Evolutionary conservation across 1,140 invertebrate species (phyloP).

Genomic region (Fopius arisanus): DNA sequence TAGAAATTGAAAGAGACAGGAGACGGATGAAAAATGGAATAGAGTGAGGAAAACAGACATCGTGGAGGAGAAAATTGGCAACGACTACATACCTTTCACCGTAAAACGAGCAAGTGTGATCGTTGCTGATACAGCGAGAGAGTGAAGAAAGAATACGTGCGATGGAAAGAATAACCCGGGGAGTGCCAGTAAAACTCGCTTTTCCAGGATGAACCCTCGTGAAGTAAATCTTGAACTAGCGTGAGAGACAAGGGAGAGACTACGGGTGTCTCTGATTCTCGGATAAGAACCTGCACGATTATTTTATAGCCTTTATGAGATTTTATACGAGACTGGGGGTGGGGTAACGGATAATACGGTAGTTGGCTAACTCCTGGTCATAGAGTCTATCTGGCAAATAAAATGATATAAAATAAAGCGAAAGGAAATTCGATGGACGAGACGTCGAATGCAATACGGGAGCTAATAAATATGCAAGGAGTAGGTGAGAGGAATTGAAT

Average conservation of each 20-base stretch:
- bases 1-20: neutral
- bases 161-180: neutral
- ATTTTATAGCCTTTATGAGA: slow-evolving; percentile 29
- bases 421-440: neutral
- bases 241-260: neutral
- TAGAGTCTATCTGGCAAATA: neutral
- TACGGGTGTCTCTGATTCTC: slow-evolving; percentile 6
- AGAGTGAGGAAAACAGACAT: neutral
- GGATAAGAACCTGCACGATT: slow-evolving; percentile 26
- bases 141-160: neutral
- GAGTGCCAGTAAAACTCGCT: neutral
- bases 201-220: neutral
- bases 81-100: neutral
- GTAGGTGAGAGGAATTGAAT: neutral
- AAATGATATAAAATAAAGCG: neutral
- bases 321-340: neutral
- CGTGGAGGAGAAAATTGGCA: neutral
- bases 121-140: neutral
- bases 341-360: neutral
- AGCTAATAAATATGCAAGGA: no score
- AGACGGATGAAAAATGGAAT: neutral
- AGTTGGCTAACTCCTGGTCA: neutral
- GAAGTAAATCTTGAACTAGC: neutral
- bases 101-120: neutral
- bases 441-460: neutral